Base-by-base conservation (phyloP, 2,888 invertebrate genomes). In the Steinernema hermaphroditum region DNA sequence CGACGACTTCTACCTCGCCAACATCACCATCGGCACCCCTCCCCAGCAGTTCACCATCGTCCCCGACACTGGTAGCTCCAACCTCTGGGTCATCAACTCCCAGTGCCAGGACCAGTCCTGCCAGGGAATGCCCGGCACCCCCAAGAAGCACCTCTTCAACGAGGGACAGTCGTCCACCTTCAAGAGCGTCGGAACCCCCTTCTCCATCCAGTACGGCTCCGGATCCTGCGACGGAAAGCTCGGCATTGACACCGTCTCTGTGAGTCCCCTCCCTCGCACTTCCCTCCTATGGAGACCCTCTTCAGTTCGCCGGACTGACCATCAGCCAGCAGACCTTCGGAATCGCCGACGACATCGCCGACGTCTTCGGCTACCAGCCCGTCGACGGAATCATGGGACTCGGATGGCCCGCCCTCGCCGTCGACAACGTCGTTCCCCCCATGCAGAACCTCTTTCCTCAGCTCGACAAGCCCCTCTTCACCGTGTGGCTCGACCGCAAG, bases 361-460 rank as follows among this genome's bases (percentile, higher is more conserved):
- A 77, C n/a, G 82, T 83, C 34, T 77, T 77, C 69, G 82, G 82
- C 54, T 78, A 82, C 75, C 81, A 81, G 71, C 82, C 82, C 71
- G 77, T 82, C 46, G 82, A 82, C 75, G 82, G 82, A 74, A 82
- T 82, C 74, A 72, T 82, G 69, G 82, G 82, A 71, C 78, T 82
- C 68, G 82, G 82, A 75, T 82, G 82, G 82, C 82, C 82, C 72
- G 76, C 80, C 19, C 79, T 98, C 86, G 90, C 96, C 0, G 95
- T 96, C 75, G 94, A 95, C 89, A 91, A 92, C 74, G 95, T 96
- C 70, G 89, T 90, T 49, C 95, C 97, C 0, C 93, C 95, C 70
- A 95, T 97, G 88, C 92, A 96, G 88, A 92, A 92, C 87, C 93
- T 96, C 93, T 90, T 93, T 75, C 89, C 91, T 54, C 94, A 96